phyloP scores from a whole-genome alignment of 2,888 invertebrate species.

The Prosopocoilus inquinatus region DNA sequence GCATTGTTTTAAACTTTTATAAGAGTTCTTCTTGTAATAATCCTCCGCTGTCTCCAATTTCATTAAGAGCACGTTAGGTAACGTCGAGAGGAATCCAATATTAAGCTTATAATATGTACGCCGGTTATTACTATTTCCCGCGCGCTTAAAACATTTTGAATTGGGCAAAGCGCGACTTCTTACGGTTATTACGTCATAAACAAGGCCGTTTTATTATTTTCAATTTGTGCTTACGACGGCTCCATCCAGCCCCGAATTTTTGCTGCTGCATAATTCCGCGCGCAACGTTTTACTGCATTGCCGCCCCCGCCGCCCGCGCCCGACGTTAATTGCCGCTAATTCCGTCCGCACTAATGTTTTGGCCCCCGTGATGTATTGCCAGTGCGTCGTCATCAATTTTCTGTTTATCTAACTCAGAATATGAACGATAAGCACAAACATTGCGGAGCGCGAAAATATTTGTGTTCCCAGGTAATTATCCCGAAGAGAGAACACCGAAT shows the following conservation, averaged over 20 bases:
- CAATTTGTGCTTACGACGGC: constrained; percentile 15
- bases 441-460: too few relatives aligned
- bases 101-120: constrained; percentile 35
- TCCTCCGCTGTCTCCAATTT: constrained; percentile 31
- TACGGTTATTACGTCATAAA: constrained; percentile 27
- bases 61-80: constrained; percentile 34
- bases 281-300: too few relatives aligned
- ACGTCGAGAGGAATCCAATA: constrained; percentile 34
- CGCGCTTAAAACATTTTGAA: constrained; percentile 25
- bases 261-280: constrained; percentile 13
- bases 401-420: too few relatives aligned
- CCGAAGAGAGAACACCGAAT: too few relatives aligned
- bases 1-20: constrained; percentile 14
- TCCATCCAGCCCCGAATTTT: constrained; percentile 19
- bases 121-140: constrained; percentile 29
- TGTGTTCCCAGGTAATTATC: too few relatives aligned
- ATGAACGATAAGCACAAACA: too few relatives aligned
- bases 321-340: too few relatives aligned
- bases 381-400: too few relatives aligned
- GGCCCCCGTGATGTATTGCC: too few relatives aligned
- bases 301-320: too few relatives aligned
- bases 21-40: constrained; percentile 26
- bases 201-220: constrained; percentile 19
- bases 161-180: constrained; percentile 23
- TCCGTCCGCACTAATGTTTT: too few relatives aligned